A percentile compares a stretch with the other conserved stretches of the same genome.
Evolutionary conservation across 2,113 vertebrate genomes (phyloP).

Genomic region (Drymodes brunneopygia): DNA sequence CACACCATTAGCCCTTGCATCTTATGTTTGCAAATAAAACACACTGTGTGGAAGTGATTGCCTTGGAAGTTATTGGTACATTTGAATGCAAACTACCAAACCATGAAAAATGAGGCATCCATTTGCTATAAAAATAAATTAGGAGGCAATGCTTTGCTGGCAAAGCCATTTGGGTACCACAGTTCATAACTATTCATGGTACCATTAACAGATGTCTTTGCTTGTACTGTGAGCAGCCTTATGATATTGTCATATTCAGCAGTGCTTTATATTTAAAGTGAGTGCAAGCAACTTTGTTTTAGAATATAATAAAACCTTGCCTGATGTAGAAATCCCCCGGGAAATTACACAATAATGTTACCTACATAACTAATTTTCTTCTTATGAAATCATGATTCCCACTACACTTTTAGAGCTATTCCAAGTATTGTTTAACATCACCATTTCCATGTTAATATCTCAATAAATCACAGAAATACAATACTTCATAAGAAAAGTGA

Average conservation of each 20-base stretch:
- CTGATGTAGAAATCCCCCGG: slow-evolving; percentile 54
- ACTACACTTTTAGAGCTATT: slow-evolving; percentile 72
- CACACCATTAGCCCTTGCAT: slow-evolving; percentile 46
- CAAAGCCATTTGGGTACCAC: slow-evolving; percentile 63
- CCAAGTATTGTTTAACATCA: slow-evolving; percentile 78
- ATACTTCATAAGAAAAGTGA: slow-evolving; percentile 67
- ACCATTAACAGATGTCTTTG: slow-evolving; percentile 73
- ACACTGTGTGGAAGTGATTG: slow-evolving; percentile 48
- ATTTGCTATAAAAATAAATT: slow-evolving; percentile 72
- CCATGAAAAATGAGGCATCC: slow-evolving; percentile 68
- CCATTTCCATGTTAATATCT: slow-evolving; percentile 77
- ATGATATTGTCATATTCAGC: slow-evolving; percentile 57
- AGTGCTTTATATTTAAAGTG: slow-evolving; percentile 59
- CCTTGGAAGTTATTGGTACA: slow-evolving; percentile 61
- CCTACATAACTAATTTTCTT: slow-evolving; percentile 78
- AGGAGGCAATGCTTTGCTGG: slow-evolving; percentile 61
- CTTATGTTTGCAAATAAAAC: slow-evolving; percentile 40
- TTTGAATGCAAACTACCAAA: slow-evolving; percentile 71
- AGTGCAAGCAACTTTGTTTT: slow-evolving; percentile 70
- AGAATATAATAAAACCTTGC: slow-evolving; percentile 69
- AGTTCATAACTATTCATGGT: slow-evolving; percentile 67
- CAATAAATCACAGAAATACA: slow-evolving; percentile 73
- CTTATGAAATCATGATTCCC: slow-evolving; percentile 76
- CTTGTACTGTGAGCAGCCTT: slow-evolving; percentile 51
- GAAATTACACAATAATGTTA: slow-evolving; percentile 73